Percentiles rank a stretch among this genome's conserved stretches.
phyloP scores from a whole-genome alignment of 2,797 vertebrate species.

The Acropternis orthonyx region DNA sequence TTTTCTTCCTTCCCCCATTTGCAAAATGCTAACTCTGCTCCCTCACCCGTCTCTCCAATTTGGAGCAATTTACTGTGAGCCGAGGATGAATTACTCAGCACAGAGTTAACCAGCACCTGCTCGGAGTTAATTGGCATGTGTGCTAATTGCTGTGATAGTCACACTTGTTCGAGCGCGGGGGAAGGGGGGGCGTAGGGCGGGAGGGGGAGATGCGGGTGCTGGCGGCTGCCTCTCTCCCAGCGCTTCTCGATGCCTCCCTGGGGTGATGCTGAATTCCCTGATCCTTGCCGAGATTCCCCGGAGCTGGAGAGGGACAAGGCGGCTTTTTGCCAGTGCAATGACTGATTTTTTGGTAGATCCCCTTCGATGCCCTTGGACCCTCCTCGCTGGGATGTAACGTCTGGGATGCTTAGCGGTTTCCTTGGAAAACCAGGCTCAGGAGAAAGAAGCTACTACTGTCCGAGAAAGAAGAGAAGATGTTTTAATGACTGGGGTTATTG shows the following conservation, averaged over 20 bases:
- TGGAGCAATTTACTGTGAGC: slow-evolving; percentile 40
- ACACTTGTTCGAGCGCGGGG: not conserved
- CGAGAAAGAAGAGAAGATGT: not conserved
- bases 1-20: not conserved
- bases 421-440: not conserved
- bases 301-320: fast-evolving
- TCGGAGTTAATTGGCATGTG: slow-evolving; percentile 46
- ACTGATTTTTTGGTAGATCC: not conserved
- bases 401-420: not conserved
- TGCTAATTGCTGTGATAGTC: slow-evolving; percentile 60
- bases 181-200: not conserved
- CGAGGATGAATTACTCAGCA: slow-evolving; percentile 50
- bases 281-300: not conserved
- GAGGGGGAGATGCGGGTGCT: not conserved
- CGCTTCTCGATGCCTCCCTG: not conserved
- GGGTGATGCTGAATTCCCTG: not conserved
- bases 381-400: fast-evolving
- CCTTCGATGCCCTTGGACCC: not conserved
- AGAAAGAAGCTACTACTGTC: not conserved
- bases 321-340: not conserved
- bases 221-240: not conserved
- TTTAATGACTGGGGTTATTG: not conserved
- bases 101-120: slow-evolving; percentile 62
- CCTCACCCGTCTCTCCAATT: slow-evolving; percentile 32
- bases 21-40: slow-evolving; percentile 15